Percentiles rank a stretch among this genome's conserved stretches.
Conservation (phyloP, 2,888 invertebrate genomes). For the Icerya purchasi region DNA sequence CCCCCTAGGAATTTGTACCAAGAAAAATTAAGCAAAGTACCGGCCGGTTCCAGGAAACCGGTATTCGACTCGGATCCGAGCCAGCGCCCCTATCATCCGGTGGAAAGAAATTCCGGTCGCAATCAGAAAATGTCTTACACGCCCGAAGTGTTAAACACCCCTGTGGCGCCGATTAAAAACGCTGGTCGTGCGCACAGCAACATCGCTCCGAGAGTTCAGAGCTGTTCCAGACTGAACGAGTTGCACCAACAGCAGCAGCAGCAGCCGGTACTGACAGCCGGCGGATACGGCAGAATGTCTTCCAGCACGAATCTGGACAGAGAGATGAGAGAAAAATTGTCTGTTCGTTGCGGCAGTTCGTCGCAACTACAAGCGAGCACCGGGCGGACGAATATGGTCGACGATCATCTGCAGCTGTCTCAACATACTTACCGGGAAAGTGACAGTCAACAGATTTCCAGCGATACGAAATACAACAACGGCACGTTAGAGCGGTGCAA, state of each 20-base stretch:
- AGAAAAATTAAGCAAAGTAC: not conserved
- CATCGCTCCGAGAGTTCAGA: not conserved
- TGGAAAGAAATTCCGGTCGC: not conserved
- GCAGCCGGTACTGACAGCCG: not conserved
- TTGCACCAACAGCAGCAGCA: not conserved
- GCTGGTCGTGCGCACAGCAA: not conserved
- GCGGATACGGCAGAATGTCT: not conserved
- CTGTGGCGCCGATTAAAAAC: not conserved
- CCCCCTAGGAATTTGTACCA: not conserved
- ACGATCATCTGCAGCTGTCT: not conserved
- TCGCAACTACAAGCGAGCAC: not conserved
- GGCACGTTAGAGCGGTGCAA: conserved; percentile 10
- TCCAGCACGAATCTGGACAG: not conserved
- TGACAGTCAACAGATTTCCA: conserved; percentile 8
- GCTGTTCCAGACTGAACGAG: not conserved
- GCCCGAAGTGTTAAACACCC: too few relatives aligned
- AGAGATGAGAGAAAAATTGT: not conserved
- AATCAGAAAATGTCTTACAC: not conserved
- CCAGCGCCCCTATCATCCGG: not conserved
- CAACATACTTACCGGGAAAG: not conserved
- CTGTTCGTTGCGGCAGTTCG: not conserved
- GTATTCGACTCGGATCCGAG: not conserved
- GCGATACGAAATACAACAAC: conserved; percentile 8
- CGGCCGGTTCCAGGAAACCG: not conserved
- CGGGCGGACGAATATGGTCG: not conserved